A percentile compares a stretch with the other conserved stretches of the same genome.
Evolutionary conservation across 1,140 invertebrate genomes (phyloP).

Genomic region (Pissodes strobi): DNA sequence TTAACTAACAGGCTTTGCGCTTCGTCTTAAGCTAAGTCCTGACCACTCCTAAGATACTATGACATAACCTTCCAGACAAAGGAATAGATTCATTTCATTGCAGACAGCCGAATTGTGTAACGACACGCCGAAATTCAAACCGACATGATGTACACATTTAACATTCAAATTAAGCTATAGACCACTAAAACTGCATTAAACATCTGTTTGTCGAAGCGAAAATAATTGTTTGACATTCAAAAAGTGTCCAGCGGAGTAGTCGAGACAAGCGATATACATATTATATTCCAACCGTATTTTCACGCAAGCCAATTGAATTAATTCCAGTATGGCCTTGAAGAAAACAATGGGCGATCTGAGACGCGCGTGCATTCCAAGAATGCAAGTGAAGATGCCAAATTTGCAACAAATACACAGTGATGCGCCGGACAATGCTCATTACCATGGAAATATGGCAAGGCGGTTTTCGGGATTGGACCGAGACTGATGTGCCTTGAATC

Average conservation of each 20-base stretch:
- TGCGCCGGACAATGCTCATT: conserved; percentile 30
- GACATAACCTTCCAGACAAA: too few species aligned
- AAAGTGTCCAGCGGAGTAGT: neutral
- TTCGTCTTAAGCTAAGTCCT: too few species aligned
- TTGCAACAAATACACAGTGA: conserved; percentile 41
- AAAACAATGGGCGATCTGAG: conserved; percentile 41
- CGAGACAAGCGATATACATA: neutral
- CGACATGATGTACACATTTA: too few species aligned
- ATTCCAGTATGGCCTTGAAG: conserved; percentile 37
- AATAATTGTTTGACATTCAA: neutral
- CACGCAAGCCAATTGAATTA: conserved; percentile 37
- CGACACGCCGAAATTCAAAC: too few species aligned
- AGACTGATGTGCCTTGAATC: neutral
- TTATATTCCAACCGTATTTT: too few species aligned
- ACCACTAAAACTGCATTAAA: too few species aligned
- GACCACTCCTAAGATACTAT: too few species aligned
- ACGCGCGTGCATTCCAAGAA: conserved; percentile 46
- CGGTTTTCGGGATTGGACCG: conserved; percentile 1
- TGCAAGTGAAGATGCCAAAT: conserved; percentile 46
- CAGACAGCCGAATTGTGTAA: too few species aligned
- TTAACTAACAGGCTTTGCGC: too few species aligned
- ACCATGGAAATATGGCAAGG: conserved; percentile 36
- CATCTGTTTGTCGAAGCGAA: too few species aligned
- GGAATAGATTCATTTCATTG: too few species aligned
- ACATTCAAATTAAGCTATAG: too few species aligned